Conservation (phyloP, 2,113 vertebrate genomes). For the Calyptommatus sinebrachiatus region DNA sequence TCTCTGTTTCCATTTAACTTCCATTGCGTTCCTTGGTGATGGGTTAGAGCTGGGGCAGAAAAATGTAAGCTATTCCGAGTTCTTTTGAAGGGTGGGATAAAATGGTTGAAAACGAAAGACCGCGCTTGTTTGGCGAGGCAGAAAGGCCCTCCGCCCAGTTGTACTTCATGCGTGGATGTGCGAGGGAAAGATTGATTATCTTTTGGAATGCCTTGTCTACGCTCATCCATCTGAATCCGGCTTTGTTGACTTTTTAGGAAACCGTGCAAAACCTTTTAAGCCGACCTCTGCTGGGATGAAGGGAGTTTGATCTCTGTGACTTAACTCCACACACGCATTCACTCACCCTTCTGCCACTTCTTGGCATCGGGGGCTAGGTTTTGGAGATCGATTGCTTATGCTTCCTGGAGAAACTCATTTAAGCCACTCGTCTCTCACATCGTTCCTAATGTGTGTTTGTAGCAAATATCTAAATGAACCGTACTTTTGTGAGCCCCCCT, state of each 20-base stretch:
- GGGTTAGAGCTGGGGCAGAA: background rate
- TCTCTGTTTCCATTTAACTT: background rate
- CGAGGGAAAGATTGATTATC: background rate
- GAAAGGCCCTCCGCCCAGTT: background rate
- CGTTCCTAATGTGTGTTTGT: background rate
- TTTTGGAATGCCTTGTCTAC: background rate
- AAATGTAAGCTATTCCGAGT: background rate
- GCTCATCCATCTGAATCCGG: slow-evolving; percentile 12
- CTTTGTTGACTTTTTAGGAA: slow-evolving; percentile 23
- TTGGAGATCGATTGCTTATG: background rate
- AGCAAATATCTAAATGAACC: background rate
- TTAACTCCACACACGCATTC: background rate
- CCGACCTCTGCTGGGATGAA: background rate
- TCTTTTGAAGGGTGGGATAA: background rate
- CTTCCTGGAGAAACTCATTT: background rate
- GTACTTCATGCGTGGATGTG: background rate
- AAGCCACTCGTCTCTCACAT: background rate
- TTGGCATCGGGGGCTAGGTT: background rate
- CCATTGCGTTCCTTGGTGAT: background rate
- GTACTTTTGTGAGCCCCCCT: too few species aligned
- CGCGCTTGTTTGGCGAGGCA: background rate
- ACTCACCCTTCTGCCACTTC: background rate
- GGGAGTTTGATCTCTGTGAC: background rate
- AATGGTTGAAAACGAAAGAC: background rate
- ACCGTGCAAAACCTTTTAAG: slow-evolving; percentile 17